A percentile compares a stretch with the other conserved stretches of the same genome.
phyloP scores from a whole-genome alignment of 2,797 vertebrate genomes.

The Anisognathus igniventris region DNA sequence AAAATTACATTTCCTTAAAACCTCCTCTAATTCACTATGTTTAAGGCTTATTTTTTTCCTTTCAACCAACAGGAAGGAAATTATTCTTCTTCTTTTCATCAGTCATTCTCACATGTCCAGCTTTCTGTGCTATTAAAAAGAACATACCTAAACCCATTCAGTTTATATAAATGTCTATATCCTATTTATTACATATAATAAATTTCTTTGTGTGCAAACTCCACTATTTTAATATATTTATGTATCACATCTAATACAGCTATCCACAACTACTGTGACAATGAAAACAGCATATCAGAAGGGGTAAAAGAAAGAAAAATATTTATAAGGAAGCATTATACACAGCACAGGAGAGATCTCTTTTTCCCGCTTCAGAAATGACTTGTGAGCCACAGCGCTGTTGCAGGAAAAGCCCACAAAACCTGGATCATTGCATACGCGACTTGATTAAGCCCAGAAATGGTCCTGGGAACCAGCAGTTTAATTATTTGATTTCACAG shows the following conservation, averaged over 20 bases:
- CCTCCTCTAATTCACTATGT: not conserved
- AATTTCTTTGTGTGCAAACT: not conserved
- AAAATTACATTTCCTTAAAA: not conserved
- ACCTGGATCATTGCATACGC: accelerated
- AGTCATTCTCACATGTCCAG: not conserved
- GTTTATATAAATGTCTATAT: not conserved
- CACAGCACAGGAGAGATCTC: not conserved
- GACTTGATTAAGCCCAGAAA: not conserved
- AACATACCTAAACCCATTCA: not conserved
- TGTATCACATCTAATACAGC: not conserved
- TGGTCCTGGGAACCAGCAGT: not conserved
- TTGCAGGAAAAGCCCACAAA: not conserved
- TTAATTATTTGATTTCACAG: not conserved
- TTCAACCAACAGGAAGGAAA: not conserved
- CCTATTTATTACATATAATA: not conserved
- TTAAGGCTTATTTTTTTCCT: not conserved
- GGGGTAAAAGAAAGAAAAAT: not conserved
- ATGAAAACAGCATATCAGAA: not conserved
- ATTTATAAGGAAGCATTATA: not conserved
- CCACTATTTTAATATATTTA: not conserved
- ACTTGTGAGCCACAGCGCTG: not conserved
- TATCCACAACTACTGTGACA: not conserved
- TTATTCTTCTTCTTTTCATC: not conserved
- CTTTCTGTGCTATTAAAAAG: not conserved
- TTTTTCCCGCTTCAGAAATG: not conserved